A percentile compares a stretch with the other conserved stretches of the same genome.
Conservation (phyloP, 2,888 invertebrate genomes). For the Hypercompe scribonia region DNA sequence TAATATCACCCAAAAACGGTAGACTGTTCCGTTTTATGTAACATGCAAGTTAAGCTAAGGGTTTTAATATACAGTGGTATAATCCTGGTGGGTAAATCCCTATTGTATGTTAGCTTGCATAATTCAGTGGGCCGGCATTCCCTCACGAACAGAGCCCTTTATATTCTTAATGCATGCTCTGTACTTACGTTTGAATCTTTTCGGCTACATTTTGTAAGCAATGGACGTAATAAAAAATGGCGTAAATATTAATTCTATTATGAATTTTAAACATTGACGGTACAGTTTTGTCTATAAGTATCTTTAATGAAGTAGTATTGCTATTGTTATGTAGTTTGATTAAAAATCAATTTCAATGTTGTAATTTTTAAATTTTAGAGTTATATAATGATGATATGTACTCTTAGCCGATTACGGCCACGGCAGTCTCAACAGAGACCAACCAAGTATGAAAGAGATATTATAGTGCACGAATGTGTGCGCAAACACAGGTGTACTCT, state of each 20-base stretch:
- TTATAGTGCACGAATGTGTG: no score
- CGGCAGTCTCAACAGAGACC: no score
- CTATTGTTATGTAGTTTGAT: neutral
- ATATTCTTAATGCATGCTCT: slow-evolving; percentile 57
- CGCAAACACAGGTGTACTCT: no score
- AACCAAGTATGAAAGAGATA: no score
- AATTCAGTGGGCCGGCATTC: slow-evolving; percentile 65
- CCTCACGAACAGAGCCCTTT: slow-evolving; percentile 56
- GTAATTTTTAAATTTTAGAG: no score
- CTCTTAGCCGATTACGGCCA: no score
- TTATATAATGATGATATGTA: no score
- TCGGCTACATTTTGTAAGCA: slow-evolving; percentile 52
- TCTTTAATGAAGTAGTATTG: no score
- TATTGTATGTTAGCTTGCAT: slow-evolving; percentile 57
- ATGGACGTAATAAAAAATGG: slow-evolving; percentile 30
- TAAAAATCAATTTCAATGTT: no score
- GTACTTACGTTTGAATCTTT: slow-evolving; percentile 41
- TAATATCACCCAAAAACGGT: slow-evolving; percentile 8
- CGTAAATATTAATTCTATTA: slow-evolving; percentile 28
- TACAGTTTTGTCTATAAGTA: neutral
- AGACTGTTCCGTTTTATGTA: neutral
- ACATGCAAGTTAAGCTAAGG: slow-evolving; percentile 12
- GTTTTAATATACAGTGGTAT: slow-evolving; percentile 41
- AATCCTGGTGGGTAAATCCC: slow-evolving; percentile 47
- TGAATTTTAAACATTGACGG: slow-evolving; percentile 26